Percentiles rank a stretch among this genome's conserved stretches.
Evolutionary conservation across 1,140 invertebrate species (phyloP).

Genomic region (Anastatus disparis): DNA sequence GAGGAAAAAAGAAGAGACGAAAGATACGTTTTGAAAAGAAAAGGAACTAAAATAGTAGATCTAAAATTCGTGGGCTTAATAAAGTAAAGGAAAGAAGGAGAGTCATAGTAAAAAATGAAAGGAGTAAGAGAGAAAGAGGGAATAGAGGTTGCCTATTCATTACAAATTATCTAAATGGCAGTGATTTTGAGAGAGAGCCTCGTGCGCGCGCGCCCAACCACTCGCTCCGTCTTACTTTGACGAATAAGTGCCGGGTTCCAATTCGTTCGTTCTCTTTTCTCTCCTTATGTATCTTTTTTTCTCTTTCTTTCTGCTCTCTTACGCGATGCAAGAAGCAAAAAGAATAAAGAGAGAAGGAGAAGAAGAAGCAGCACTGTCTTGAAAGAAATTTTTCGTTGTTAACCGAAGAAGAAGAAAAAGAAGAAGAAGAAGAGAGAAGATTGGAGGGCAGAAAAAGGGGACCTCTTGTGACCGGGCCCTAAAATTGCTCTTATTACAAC

Average conservation of each 20-base stretch:
- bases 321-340: too few species aligned
- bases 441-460: constrained; percentile 24
- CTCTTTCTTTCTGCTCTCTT: too few species aligned
- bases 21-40: too few species aligned
- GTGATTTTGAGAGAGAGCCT: constrained; percentile 63
- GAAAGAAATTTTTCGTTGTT: too few species aligned
- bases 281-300: background rate
- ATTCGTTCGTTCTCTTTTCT: constrained; percentile 11
- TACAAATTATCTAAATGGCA: constrained; percentile 70
- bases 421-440: background rate
- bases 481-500: constrained; percentile 70
- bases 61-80: constrained; percentile 19
- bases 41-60: too few species aligned
- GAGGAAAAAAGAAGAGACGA: background rate
- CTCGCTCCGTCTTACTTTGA: constrained; percentile 63
- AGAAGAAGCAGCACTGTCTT: too few species aligned
- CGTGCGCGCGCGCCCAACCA: constrained; percentile 49
- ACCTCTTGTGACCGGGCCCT: constrained; percentile 61
- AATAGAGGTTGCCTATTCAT: constrained; percentile 65
- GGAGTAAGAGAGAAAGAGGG: constrained; percentile 49
- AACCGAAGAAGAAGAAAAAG: background rate
- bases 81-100: constrained; percentile 25
- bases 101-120: constrained; percentile 36
- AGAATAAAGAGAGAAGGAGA: constrained; percentile 29
- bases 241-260: constrained; percentile 67